Evolutionary conservation across 2,113 vertebrate genomes (phyloP), one percentile per base, ranked within the genome.

Genomic region (Ochotona curzoniae): DNA sequence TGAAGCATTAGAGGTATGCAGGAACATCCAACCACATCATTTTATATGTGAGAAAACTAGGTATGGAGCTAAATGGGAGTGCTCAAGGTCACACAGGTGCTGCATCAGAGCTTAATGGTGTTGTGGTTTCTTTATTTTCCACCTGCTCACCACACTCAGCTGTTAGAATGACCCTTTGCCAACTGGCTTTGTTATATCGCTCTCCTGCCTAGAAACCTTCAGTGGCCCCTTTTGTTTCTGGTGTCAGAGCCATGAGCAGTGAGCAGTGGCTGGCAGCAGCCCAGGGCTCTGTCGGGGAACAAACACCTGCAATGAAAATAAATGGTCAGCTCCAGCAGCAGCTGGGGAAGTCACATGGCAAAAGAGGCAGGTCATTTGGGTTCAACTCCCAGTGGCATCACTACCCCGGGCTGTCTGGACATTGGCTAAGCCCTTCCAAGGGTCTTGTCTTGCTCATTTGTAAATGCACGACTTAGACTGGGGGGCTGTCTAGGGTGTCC

Each of bases 61-160:
- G 69, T 35, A 67, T 30, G 30, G 92, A 47, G 82, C 74, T 95
- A 63, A 67, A 74, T 1, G 7, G 66, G 20, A 35, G 49, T 81
- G 57, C 28, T 87, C 30, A 38, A 76, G 85, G 76, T 89, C 89
- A 20, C 67, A 35, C 32, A 89, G 66, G 83, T 91, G 49, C 44
- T 87, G 80, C 26, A 69, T 44, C 38, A 60, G 26, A 78, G 49
- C 75, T 73, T 83, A 44, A 28, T 5, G 61, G 25, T 20, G 4
- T 11, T 94, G 54, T 57, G 79, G 76, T 89, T 86, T 91, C 92
- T 76, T 88, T 51, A 66, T 70, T 25, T 14, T 63, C 83, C 79
- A 90, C 78, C 64, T 93, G 86, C 75, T 87, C 21, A 30, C 23
- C n/a, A 70, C 60, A 61, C 57, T 78, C 74, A 86, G 85, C 64